Conservation (phyloP, 2,797 vertebrate genomes). For the Lutra lutra region DNA sequence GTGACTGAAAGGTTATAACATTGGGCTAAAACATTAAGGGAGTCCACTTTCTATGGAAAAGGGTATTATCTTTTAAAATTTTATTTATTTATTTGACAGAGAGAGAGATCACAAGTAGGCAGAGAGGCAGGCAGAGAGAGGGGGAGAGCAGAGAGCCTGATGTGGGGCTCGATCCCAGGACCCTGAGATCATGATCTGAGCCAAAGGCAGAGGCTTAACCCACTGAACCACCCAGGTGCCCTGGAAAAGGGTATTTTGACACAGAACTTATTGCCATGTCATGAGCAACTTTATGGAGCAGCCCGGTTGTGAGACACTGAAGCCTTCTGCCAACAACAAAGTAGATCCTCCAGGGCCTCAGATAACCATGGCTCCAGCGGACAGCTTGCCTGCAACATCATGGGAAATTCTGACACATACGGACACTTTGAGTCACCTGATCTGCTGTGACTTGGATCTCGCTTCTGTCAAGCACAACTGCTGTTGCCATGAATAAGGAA, state of each 20-base stretch:
- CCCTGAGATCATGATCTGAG: too few species aligned
- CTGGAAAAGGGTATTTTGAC: background rate
- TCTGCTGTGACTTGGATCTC: background rate
- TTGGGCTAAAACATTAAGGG: background rate
- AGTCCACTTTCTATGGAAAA: background rate
- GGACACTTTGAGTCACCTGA: background rate
- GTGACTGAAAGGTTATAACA: background rate
- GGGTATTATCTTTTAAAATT: background rate
- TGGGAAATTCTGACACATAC: background rate
- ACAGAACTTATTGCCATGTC: background rate
- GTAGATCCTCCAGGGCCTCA: background rate
- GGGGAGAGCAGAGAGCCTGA: too few species aligned
- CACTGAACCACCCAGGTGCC: too few species aligned
- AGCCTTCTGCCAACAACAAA: background rate
- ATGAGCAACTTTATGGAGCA: background rate
- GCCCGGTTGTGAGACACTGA: background rate
- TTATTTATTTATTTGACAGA: too few species aligned
- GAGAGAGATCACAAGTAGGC: too few species aligned
- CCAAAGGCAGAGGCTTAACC: too few species aligned
- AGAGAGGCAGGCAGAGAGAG: too few species aligned
- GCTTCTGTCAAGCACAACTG: background rate
- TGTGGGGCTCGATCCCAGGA: too few species aligned
- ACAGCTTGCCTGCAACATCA: background rate
- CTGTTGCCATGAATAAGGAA: background rate
- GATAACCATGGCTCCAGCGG: accelerated